phyloP scores from a whole-genome alignment of 2,113 vertebrate genomes.

The Tupaia chinensis region DNA sequence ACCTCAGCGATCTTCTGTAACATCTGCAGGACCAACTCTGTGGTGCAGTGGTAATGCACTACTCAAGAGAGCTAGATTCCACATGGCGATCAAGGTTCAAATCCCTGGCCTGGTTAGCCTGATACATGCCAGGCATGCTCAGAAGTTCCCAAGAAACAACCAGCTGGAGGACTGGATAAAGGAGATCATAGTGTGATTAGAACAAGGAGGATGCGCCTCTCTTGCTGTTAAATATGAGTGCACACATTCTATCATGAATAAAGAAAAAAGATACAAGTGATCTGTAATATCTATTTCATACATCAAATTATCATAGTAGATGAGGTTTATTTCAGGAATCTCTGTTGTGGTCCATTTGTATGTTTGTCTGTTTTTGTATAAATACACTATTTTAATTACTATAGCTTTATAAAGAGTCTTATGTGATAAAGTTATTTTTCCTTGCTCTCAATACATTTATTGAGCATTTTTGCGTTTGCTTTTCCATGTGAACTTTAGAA shows the following conservation, averaged over 20 bases:
- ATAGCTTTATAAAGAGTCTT: neutral
- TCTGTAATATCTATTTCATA: neutral
- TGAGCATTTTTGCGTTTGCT: constrained; percentile 6
- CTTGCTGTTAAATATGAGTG: too few species aligned
- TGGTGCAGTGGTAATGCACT: too few species aligned
- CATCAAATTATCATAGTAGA: neutral
- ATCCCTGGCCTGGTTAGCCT: too few species aligned
- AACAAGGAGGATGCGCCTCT: too few species aligned
- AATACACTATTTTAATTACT: neutral
- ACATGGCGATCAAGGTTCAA: too few species aligned
- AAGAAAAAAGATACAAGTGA: too few species aligned
- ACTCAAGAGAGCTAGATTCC: too few species aligned
- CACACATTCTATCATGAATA: too few species aligned
- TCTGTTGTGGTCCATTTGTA: neutral
- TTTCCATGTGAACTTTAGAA: constrained; percentile 24
- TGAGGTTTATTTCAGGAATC: neutral
- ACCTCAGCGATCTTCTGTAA: neutral
- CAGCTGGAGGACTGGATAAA: too few species aligned
- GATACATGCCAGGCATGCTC: too few species aligned
- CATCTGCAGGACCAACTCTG: neutral
- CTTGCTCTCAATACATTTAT: constrained; percentile 12
- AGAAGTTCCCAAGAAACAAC: too few species aligned
- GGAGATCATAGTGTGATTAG: too few species aligned
- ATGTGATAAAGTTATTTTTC: neutral
- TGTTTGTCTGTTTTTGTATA: neutral